Evolutionary conservation across 2,113 vertebrate species (phyloP).

Genomic region (Chaetops frenatus): DNA sequence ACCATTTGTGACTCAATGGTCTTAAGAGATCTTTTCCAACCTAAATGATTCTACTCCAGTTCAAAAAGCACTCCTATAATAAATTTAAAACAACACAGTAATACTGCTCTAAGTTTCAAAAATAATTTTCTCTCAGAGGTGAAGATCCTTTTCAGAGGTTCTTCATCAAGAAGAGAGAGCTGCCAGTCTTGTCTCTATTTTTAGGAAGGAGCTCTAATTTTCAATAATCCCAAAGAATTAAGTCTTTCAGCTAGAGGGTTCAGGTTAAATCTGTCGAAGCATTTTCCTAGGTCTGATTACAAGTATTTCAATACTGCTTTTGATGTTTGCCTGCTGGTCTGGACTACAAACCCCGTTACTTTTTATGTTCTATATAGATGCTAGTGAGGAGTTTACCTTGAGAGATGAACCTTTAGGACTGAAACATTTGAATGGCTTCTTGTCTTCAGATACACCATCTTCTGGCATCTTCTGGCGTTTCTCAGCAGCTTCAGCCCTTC

Average conservation of each 20-base stretch:
- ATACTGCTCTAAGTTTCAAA: not conserved
- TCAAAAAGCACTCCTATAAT: not conserved
- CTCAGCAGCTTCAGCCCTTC: conserved; percentile 95
- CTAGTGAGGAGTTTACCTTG: conserved; percentile 75
- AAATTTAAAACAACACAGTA: not conserved
- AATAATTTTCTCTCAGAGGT: not conserved
- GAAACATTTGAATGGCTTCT: conserved; percentile 91
- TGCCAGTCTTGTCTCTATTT: not conserved
- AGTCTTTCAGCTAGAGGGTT: not conserved
- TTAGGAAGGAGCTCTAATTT: not conserved
- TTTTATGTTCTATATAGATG: not conserved
- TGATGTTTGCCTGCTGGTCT: not conserved
- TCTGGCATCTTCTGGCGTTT: conserved; percentile 91
- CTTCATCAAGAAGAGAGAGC: not conserved
- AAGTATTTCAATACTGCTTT: not conserved
- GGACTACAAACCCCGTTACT: not conserved
- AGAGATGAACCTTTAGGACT: conserved; percentile 91
- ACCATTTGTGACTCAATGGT: not conserved
- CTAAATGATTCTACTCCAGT: not conserved
- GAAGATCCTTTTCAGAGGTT: not conserved
- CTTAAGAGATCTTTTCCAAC: not conserved
- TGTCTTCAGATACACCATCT: conserved; percentile 77
- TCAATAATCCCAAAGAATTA: not conserved
- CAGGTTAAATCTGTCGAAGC: not conserved
- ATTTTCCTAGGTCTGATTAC: not conserved